These are phyloP conservation scores for Microctonus brassicae DNA, from an alignment of 2,888 invertebrate species.

Conservation along the genomic window DNA sequence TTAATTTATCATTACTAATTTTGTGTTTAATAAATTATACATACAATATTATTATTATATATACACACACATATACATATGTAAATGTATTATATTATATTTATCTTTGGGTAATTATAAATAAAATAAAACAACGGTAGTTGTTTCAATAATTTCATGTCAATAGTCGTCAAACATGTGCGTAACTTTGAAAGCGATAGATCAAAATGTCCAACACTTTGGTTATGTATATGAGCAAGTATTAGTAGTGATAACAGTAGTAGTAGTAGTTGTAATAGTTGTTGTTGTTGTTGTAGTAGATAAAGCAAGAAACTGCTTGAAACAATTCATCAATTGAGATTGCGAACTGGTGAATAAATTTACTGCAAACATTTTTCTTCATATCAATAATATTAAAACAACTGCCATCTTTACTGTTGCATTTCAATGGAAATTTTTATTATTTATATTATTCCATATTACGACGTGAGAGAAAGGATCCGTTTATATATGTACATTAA, in stretches of 20 bases:
- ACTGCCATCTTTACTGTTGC: background rate
- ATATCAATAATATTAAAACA: background rate
- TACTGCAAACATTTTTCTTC: constrained; percentile 18
- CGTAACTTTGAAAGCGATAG: background rate
- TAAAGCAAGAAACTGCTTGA: constrained; percentile 44
- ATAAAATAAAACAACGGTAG: constrained; percentile 3
- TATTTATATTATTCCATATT: background rate
- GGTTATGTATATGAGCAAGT: too few relatives aligned
- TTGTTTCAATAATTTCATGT: background rate
- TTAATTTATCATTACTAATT: too few relatives aligned
- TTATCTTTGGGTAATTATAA: constrained; percentile 13
- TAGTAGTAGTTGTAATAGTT: background rate
- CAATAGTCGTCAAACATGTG: background rate
- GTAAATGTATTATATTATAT: background rate
- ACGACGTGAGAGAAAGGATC: background rate
- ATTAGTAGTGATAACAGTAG: background rate
- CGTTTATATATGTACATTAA: too few relatives aligned
- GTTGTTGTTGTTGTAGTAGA: background rate
- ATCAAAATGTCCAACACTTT: background rate
- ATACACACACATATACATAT: background rate
- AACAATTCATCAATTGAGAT: constrained; percentile 57
- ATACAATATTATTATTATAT: background rate
- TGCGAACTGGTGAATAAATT: constrained; percentile 66
- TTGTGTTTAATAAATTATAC: too few relatives aligned
- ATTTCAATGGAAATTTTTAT: background rate